Percentiles rank a stretch among this genome's conserved stretches.
phyloP scores from a whole-genome alignment of 2,113 vertebrate species.

The Oreocharis arfaki region DNA sequence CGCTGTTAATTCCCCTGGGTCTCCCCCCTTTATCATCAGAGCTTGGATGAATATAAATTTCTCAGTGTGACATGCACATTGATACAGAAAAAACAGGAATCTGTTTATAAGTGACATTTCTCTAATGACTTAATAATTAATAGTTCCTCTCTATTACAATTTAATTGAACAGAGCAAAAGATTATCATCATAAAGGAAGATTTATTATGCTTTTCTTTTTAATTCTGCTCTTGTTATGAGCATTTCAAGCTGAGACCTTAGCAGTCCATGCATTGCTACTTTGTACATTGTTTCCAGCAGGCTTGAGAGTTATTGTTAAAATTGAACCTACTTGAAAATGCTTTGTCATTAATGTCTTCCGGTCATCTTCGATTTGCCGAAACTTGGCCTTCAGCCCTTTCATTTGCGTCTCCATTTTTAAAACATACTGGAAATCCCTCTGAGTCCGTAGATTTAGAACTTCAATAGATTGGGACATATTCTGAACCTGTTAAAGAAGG shows the following conservation, averaged over 20 bases:
- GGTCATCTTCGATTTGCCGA: slow-evolving; percentile 94
- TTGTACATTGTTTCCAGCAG: not conserved
- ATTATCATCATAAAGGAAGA: not conserved
- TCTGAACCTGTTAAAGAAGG: slow-evolving; percentile 86
- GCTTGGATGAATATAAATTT: not conserved
- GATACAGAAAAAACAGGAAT: not conserved
- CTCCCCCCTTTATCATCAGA: not conserved
- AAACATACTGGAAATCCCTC: slow-evolving; percentile 98
- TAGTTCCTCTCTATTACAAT: not conserved
- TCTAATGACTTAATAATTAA: slow-evolving; percentile 20
- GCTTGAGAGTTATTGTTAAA: not conserved
- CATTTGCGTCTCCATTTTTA: slow-evolving; percentile 99
- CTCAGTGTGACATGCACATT: not conserved
- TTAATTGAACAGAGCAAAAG: not conserved
- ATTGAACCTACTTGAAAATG: slow-evolving; percentile 88
- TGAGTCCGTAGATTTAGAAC: slow-evolving; percentile 96
- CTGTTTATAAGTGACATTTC: not conserved
- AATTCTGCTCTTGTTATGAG: not conserved
- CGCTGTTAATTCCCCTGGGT: not conserved
- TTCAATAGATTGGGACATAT: slow-evolving; percentile 99
- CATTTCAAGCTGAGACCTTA: slow-evolving; percentile 4
- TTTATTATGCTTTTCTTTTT: not conserved
- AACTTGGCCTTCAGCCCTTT: slow-evolving; percentile 95
- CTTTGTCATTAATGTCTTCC: slow-evolving; percentile 92
- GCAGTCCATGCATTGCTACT: not conserved